Base-by-base conservation (phyloP, 2,888 invertebrate genomes). In the Argyra leucocephala region DNA sequence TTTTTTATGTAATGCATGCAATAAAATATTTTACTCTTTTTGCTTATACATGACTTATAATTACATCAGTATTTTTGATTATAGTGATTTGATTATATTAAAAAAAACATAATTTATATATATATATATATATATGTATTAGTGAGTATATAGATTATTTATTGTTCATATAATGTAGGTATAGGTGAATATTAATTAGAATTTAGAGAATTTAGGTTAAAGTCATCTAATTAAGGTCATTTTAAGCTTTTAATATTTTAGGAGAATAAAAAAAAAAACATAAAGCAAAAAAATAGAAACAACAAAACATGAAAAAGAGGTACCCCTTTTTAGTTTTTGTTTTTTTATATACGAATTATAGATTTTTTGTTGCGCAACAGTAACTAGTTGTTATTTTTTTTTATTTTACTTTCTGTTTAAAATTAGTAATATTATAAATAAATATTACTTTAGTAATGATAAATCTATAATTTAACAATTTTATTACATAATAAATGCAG, bases 201-300 rank as follows among this genome's bases (percentile, higher is more conserved):
- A 48, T 48, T 18, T 48, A 12, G 48, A 48, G 48, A 48, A 48
- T 48, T 48, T 48, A 48, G 48, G 48, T 48, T 48, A 48, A 48
- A 48, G 48, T 18, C 48, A 48, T 48, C n/a, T 48, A 48, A 48
- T 48, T 48, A 48, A 48, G 48, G 48, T 48, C 48, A 48, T 48
- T 48, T 48, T 48, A 48, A 48, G 48, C 48, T 48, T 48, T n/a
- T 48, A 15, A 2, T 48, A 48, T 48, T 48, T 48, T 12, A 48
- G 48, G 48, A 48, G 48, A 48, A 48, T 12, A 48, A 18, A 5
- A 12, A 31, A 10, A 10, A 12, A 37, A 37, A 15, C 12, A 37
- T 9, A 12, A 37, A 37, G 12, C 3, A 37, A 15, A 37, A 12
- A 37, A 37, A 15, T 12, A 37, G 12, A 37, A 37, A 37, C 15